Conservation (phyloP, 1,140 invertebrate species). For the Coelopa frigida region DNA sequence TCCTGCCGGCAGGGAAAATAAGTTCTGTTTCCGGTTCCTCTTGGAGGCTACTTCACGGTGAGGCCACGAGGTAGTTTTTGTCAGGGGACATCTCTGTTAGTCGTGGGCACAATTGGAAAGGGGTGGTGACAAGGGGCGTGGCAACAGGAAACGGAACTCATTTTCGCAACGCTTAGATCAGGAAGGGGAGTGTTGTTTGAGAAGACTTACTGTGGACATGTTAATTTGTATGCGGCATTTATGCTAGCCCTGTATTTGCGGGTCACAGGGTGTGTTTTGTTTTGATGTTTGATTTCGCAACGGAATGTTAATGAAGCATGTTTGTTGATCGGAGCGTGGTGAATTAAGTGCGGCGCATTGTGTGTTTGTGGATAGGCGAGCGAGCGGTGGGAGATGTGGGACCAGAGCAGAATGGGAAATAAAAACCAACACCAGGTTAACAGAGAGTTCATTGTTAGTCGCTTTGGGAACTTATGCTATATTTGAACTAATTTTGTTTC, state of each 20-base stretch:
- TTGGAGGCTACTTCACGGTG: constrained; percentile 25
- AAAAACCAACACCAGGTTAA: no score
- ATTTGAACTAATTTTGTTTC: no score
- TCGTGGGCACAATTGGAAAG: no score
- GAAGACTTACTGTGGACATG: constrained; percentile 58
- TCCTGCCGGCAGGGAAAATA: neutral
- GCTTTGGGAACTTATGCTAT: no score
- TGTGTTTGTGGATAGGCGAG: no score
- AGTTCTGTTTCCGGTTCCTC: constrained; percentile 19
- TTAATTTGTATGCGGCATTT: constrained; percentile 54
- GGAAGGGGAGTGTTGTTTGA: neutral
- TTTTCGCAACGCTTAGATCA: neutral
- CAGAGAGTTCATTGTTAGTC: no score
- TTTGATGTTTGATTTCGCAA: neutral
- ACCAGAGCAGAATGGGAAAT: no score
- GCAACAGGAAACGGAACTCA: no score
- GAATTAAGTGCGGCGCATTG: no score
- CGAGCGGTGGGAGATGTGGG: no score
- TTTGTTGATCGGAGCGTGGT: neutral
- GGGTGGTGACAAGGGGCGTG: no score
- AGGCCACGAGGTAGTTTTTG: constrained; percentile 26
- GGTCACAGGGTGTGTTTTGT: neutral
- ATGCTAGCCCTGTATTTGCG: constrained; percentile 6
- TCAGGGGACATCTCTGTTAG: no score
- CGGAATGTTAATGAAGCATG: neutral